Conservation (phyloP, 2,113 vertebrate genomes). For the Carettochelys insculpta region DNA sequence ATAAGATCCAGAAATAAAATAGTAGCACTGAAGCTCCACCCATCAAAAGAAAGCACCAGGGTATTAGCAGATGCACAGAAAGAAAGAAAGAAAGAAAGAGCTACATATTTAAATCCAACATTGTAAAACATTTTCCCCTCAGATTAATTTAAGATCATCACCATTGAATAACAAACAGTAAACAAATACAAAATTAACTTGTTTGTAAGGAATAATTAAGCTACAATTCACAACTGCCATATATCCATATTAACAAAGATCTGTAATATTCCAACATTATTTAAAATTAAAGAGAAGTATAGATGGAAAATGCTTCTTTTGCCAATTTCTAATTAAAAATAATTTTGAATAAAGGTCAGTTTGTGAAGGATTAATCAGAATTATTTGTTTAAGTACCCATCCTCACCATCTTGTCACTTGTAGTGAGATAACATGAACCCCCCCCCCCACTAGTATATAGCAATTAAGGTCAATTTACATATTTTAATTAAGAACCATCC, state of each 20-base stretch:
- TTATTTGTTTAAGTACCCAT: slow-evolving; percentile 81
- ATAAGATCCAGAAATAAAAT: neutral
- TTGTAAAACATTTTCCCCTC: slow-evolving; percentile 40
- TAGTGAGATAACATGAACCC: slow-evolving; percentile 86
- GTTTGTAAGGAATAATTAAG: slow-evolving; percentile 73
- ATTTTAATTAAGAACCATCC: slow-evolving; percentile 92
- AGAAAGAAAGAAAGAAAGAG: no score
- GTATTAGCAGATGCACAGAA: neutral
- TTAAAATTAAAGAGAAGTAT: slow-evolving; percentile 72
- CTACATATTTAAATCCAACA: slow-evolving; percentile 12
- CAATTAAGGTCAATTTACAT: slow-evolving; percentile 92
- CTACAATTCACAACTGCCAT: slow-evolving; percentile 46
- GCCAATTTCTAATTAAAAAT: slow-evolving; percentile 81
- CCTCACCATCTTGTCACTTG: slow-evolving; percentile 85
- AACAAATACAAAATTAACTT: slow-evolving; percentile 70
- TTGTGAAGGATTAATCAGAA: slow-evolving; percentile 81
- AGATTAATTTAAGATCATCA: slow-evolving; percentile 51
- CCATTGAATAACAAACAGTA: slow-evolving; percentile 56
- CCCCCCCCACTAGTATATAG: slow-evolving; percentile 89
- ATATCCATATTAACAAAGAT: slow-evolving; percentile 67
- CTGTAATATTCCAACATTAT: slow-evolving; percentile 61
- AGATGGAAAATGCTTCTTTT: slow-evolving; percentile 70
- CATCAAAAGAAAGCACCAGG: neutral
- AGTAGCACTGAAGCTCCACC: neutral
- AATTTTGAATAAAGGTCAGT: slow-evolving; percentile 81